Evolutionary conservation across 2,113 vertebrate genomes (phyloP).

Genomic region (Heterochromis multidens): DNA sequence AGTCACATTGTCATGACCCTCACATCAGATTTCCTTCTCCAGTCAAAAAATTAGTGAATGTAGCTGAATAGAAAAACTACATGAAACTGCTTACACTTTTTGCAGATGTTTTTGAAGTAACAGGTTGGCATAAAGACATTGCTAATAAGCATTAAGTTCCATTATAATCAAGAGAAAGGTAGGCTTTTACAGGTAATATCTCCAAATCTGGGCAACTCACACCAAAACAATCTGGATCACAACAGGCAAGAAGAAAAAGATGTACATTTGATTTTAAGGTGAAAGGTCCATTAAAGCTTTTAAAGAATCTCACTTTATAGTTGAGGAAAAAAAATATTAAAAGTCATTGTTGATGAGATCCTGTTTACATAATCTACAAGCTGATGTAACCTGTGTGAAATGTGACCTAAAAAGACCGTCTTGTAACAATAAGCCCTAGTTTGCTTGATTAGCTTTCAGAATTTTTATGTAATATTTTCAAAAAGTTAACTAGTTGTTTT

Average conservation of each 20-base stretch:
- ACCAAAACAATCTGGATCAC: fast-evolving
- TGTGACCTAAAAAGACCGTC: fast-evolving
- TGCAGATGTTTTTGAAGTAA: too few relatives aligned
- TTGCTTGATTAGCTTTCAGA: background rate
- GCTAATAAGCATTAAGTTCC: background rate
- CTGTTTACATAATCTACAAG: background rate
- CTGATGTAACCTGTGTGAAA: background rate
- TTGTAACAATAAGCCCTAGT: fast-evolving
- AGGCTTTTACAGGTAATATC: background rate
- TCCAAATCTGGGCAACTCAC: background rate
- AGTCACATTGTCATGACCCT: too few relatives aligned
- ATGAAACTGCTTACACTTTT: too few relatives aligned
- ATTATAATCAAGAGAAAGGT: fast-evolving
- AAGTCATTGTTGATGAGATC: fast-evolving
- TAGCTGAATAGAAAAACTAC: too few relatives aligned
- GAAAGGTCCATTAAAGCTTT: background rate
- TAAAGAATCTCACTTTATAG: background rate
- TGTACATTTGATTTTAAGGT: fast-evolving
- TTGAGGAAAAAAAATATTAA: background rate
- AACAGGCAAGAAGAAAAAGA: fast-evolving
- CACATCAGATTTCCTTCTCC: too few relatives aligned
- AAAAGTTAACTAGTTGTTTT: too few relatives aligned
- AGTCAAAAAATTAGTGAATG: too few relatives aligned
- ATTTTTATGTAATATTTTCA: background rate
- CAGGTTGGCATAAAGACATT: too few relatives aligned